Percentiles rank a stretch among this genome's conserved stretches.
phyloP scores from a whole-genome alignment of 2,797 vertebrate species.

The Lerista edwardsae region DNA sequence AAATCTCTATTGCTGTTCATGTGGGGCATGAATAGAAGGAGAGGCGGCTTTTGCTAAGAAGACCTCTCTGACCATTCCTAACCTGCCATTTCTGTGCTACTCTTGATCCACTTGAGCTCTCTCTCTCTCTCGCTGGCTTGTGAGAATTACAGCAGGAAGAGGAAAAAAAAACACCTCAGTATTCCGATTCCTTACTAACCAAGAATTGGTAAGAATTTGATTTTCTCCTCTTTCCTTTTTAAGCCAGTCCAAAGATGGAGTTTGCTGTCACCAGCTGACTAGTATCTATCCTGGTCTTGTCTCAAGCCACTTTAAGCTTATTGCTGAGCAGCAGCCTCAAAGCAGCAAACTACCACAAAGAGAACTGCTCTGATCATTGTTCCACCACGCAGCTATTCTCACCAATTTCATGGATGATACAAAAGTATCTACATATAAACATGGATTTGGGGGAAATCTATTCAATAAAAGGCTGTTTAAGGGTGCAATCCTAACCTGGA shows the following conservation, averaged over 20 bases:
- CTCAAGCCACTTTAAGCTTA: background rate
- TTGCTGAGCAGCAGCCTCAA: background rate
- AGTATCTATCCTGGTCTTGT: background rate
- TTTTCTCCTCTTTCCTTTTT: background rate
- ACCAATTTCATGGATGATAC: background rate
- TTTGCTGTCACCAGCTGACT: too few relatives aligned
- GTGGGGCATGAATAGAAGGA: background rate
- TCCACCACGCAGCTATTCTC: background rate
- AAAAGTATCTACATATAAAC: background rate
- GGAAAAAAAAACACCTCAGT: background rate
- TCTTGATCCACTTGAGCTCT: background rate
- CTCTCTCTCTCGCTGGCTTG: background rate
- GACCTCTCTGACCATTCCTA: too few relatives aligned
- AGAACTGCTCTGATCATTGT: background rate
- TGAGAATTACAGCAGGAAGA: background rate
- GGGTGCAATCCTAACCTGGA: too few relatives aligned
- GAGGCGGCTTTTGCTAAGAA: background rate
- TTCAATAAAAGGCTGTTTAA: background rate
- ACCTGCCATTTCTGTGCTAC: too few relatives aligned
- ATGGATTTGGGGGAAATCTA: background rate
- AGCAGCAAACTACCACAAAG: background rate
- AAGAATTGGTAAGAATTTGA: too few relatives aligned
- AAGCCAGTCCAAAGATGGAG: background rate
- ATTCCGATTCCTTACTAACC: too few relatives aligned
- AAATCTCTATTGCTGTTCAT: background rate